phyloP scores from a whole-genome alignment of 30 jellyfish, hydroid and myxozoan genomes.

The Hydractinia symbiolongicarpus region DNA sequence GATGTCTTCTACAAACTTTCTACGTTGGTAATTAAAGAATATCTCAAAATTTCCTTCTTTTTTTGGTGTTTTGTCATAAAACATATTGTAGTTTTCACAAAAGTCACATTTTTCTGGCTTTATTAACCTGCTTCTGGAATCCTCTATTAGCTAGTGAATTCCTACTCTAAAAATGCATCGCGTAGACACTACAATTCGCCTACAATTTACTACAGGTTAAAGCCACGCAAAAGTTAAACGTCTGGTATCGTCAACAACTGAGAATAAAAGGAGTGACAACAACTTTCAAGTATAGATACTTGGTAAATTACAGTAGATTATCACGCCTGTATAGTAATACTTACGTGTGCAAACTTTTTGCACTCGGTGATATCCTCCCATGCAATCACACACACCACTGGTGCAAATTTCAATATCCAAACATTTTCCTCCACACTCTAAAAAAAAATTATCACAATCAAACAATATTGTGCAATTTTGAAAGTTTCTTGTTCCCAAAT shows the following conservation, averaged over 20 bases:
- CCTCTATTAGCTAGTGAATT: too few relatives aligned
- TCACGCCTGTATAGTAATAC: not conserved
- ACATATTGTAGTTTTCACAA: too few relatives aligned
- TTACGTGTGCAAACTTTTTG: not conserved
- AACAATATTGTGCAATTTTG: not conserved
- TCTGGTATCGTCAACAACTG: not conserved
- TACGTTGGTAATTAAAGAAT: too few relatives aligned
- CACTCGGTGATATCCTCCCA: conserved; percentile 6
- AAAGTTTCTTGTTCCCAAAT: not conserved
- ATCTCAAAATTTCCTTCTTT: too few relatives aligned
- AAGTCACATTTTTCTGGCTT: too few relatives aligned
- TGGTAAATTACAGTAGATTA: not conserved
- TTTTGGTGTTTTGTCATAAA: too few relatives aligned
- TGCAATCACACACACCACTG: conserved; percentile 5
- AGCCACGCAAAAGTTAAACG: not conserved
- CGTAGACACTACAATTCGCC: not conserved
- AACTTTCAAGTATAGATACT: not conserved
- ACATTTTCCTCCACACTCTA: conserved; percentile 3
- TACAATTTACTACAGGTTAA: not conserved
- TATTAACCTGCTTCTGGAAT: too few relatives aligned
- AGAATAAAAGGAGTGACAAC: not conserved
- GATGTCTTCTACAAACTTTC: too few relatives aligned
- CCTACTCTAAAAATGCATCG: not conserved
- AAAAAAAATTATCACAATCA: not conserved
- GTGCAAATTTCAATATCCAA: not conserved